phyloP scores from a whole-genome alignment of 2,888 invertebrate genomes.

The Gonocerus acuteangulatus region DNA sequence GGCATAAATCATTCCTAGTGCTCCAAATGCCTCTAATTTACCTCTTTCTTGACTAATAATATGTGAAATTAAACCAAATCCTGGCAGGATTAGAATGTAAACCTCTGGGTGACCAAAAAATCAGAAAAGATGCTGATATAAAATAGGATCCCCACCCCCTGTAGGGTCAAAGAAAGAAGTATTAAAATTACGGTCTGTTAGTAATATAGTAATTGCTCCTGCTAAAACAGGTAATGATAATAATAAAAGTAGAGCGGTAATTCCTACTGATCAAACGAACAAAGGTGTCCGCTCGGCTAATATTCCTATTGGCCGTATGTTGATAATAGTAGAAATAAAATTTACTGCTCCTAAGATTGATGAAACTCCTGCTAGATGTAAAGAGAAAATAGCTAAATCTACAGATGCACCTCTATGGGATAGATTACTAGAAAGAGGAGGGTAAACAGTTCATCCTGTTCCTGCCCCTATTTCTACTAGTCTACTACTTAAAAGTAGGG shows the following conservation, averaged over 20 bases:
- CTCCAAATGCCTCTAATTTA: constrained; percentile 66
- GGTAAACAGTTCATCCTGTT: constrained; percentile 23
- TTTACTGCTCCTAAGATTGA: constrained; percentile 70
- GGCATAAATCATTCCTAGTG: constrained; percentile 73
- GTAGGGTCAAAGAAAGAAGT: constrained; percentile 73
- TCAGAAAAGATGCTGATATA: constrained; percentile 79
- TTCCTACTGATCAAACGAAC: constrained; percentile 65
- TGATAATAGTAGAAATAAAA: constrained; percentile 69
- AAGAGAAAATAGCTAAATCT: constrained; percentile 67
- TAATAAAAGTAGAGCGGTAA: constrained; percentile 55
- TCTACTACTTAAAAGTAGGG: too few species aligned
- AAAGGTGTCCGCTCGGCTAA: constrained; percentile 58
- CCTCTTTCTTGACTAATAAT: constrained; percentile 66
- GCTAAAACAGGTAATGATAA: constrained; percentile 68
- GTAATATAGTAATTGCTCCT: constrained; percentile 69
- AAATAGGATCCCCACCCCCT: constrained; percentile 71
- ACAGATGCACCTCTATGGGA: constrained; percentile 60
- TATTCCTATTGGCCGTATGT: constrained; percentile 57
- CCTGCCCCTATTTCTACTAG: constrained; percentile 10
- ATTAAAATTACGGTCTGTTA: constrained; percentile 73
- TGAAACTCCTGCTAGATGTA: constrained; percentile 66
- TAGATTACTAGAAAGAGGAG: constrained; percentile 9
- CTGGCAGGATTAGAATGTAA: constrained; percentile 76
- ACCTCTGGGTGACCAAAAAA: constrained; percentile 84
- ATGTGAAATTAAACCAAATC: constrained; percentile 74